Evolutionary conservation across 2,888 invertebrate genomes (phyloP), one percentile per base, ranked within the genome.

Genomic region (Nineta flava): DNA sequence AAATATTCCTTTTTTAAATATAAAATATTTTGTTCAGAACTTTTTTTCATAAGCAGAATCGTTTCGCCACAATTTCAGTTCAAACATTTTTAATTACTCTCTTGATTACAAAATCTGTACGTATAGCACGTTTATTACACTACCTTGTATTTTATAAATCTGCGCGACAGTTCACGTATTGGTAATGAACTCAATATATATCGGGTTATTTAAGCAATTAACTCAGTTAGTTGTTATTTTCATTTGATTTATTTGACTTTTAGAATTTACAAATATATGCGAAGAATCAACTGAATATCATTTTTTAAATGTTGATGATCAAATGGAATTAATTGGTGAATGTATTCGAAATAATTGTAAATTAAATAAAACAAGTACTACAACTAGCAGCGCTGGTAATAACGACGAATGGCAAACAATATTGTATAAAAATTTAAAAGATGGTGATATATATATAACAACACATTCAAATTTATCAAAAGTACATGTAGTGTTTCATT

Each of bases 401-500:
- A 49, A 40, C 31, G 17, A 10, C 1, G 45, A 31, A 12, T 47
- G 50, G 43, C 52, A 65, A 46, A 62, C 63, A 7, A 71, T 69
- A 49, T 66, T 66, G 43, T 74, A 75, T 57, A 76, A 75, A 58
- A 72, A 77, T 56, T 70, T 90, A 54, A 82, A 81, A 65, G 75
- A 86, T 2, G 92, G 92, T 0, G 93, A 93, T 70, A 83, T 90
- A 60, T 86, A 83, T 62, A 75, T 90, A 51, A 88, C 88, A 7
- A 74, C 79, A 56, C 96, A 96, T 76, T 92, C 93, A 57, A 95
- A 95, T 75, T 75, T 97, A 55, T 84, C 90, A 2, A 90, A 94
- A 64, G 87, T 87, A 44, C 96, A 99, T 70, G 83, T 94, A 2
- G 84, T 96, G 46, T 99, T 95, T 70, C 97, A 99, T 63, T 79